Conservation (phyloP, 1,140 invertebrate genomes). For the Drosophila ficusphila region DNA sequence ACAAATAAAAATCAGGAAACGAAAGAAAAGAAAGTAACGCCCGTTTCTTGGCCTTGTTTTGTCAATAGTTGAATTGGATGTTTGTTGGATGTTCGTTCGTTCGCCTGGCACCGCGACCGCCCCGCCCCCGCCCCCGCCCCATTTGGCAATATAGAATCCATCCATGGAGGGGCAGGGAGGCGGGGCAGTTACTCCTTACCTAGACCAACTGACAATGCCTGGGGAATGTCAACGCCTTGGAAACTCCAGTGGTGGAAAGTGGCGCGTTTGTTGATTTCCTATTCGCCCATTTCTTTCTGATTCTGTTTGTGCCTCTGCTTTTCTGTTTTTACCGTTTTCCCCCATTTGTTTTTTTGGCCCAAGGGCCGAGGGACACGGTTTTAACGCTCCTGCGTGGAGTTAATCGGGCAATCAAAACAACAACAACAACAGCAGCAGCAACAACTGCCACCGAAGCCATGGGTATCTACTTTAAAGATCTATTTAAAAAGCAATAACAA, state of each 20-base stretch:
- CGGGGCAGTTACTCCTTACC: constrained; percentile 6
- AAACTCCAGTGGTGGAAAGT: constrained; percentile 55
- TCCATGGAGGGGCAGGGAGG: background rate
- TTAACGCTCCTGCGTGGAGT: constrained; percentile 47
- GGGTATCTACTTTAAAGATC: constrained; percentile 53
- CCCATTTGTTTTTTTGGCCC: constrained; percentile 40
- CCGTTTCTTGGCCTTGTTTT: constrained; percentile 48
- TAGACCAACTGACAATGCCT: constrained; percentile 49
- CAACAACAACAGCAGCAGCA: constrained; percentile 23
- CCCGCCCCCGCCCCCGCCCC: too few species aligned
- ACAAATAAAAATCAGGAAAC: constrained; percentile 35
- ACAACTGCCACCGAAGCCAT: constrained; percentile 14
- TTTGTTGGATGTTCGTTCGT: too few species aligned
- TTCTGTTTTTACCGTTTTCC: too few species aligned
- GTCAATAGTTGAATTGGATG: constrained; percentile 60
- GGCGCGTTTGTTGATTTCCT: constrained; percentile 42
- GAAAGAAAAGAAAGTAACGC: constrained; percentile 11
- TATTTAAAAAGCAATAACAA: constrained; percentile 25
- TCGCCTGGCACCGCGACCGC: constrained; percentile 4
- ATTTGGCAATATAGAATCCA: too few species aligned
- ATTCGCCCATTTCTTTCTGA: background rate
- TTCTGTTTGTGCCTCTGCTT: constrained; percentile 58
- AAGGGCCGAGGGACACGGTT: constrained; percentile 43
- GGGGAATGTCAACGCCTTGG: constrained; percentile 69
- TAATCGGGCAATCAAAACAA: constrained; percentile 43